Evolutionary conservation across 2,888 invertebrate species (phyloP).

Genomic region (Melanotus villosus): DNA sequence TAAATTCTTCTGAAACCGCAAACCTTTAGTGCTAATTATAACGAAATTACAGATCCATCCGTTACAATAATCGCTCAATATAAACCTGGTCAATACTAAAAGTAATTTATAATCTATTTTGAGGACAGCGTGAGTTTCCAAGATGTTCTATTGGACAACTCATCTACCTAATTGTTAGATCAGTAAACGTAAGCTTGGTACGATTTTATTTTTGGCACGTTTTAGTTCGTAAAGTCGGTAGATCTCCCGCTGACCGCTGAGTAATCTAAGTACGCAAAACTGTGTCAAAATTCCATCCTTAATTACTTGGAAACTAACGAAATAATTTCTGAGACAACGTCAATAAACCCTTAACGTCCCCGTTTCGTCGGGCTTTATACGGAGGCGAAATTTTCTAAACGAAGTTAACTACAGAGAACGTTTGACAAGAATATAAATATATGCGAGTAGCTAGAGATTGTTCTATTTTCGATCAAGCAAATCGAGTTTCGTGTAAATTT

Average conservation of each 20-base stretch:
- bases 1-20: too few species aligned
- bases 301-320: not conserved
- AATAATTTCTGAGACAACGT: too few species aligned
- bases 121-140: not conserved
- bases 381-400: too few species aligned
- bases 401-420: too few species aligned
- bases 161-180: conserved; percentile 6
- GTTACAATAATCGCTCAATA: not conserved
- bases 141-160: not conserved
- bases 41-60: too few species aligned
- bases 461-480: too few species aligned
- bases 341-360: too few species aligned
- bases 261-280: not conserved
- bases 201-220: conserved; percentile 9
- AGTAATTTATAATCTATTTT: not conserved
- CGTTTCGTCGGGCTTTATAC: too few species aligned
- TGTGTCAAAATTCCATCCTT: not conserved
- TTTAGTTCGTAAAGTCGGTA: not conserved
- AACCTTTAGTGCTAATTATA: too few species aligned
- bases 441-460: too few species aligned
- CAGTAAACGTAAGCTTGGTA: conserved; percentile 4
- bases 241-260: not conserved
- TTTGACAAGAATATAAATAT: too few species aligned
- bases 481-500: too few species aligned
- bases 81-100: not conserved